phyloP scores from a whole-genome alignment of 2,888 invertebrate species.

The Drosophila yooni region DNA sequence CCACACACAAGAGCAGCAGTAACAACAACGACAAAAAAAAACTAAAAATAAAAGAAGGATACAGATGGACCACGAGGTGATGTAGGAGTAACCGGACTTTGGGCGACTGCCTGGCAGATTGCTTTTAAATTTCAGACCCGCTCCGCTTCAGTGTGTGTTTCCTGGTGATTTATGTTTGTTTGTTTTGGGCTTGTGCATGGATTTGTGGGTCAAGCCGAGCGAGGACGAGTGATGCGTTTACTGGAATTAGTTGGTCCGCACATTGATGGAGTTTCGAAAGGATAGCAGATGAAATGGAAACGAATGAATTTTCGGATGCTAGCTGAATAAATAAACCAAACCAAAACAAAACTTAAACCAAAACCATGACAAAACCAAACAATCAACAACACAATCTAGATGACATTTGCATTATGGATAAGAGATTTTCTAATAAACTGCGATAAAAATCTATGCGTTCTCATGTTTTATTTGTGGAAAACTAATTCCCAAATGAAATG shows the following conservation, averaged over 20 bases:
- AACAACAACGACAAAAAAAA: background rate
- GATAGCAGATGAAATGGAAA: slow-evolving; percentile 37
- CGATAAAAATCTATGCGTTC: slow-evolving; percentile 61
- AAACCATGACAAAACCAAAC: slow-evolving; percentile 12
- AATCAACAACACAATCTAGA: slow-evolving; percentile 50
- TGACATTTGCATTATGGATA: slow-evolving; percentile 59
- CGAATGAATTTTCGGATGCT: slow-evolving; percentile 49
- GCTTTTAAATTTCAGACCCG: slow-evolving; percentile 76
- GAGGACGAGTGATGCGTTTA: slow-evolving; percentile 63
- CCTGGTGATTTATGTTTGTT: slow-evolving; percentile 72
- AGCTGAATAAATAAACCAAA: slow-evolving; percentile 66
- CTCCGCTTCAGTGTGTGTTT: slow-evolving; percentile 50
- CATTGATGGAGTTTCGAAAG: slow-evolving; percentile 48
- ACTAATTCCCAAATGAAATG: slow-evolving; percentile 72
- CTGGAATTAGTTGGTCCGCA: slow-evolving; percentile 63
- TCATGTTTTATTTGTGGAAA: slow-evolving; percentile 18
- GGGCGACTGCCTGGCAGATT: slow-evolving; percentile 62
- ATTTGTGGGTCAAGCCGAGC: slow-evolving; percentile 72
- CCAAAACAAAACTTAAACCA: slow-evolving; percentile 4
- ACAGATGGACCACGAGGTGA: slow-evolving; percentile 2
- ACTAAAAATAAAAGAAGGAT: background rate
- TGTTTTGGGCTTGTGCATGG: slow-evolving; percentile 59
- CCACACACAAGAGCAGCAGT: slow-evolving; percentile 47
- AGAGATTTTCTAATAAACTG: slow-evolving; percentile 62
- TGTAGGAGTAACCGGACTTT: slow-evolving; percentile 13